A percentile compares a stretch with the other conserved stretches of the same genome.
Evolutionary conservation across 2,888 invertebrate species (phyloP).

Genomic region (Mythimna impura): DNA sequence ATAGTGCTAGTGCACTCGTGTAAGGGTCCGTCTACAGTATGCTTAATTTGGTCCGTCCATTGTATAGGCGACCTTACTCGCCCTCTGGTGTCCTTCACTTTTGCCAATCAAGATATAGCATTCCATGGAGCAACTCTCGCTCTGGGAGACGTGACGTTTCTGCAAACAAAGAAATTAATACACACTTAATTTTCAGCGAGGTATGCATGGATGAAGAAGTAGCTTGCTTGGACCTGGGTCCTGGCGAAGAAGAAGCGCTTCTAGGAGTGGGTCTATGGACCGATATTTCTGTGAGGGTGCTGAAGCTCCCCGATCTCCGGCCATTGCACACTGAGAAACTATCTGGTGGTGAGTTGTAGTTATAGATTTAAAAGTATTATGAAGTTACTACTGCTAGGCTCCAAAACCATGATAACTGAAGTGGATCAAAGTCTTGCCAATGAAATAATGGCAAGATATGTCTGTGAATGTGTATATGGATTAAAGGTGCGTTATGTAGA

Average conservation of each 20-base stretch:
- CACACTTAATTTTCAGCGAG: conserved; percentile 80
- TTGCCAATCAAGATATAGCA: too few relatives aligned
- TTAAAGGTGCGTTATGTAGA: too few relatives aligned
- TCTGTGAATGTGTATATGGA: too few relatives aligned
- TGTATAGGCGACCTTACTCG: too few relatives aligned
- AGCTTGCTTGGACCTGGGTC: conserved; percentile 98
- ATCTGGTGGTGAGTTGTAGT: conserved; percentile 92
- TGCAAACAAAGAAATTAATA: not conserved
- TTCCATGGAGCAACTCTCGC: too few relatives aligned
- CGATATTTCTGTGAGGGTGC: conserved; percentile 97
- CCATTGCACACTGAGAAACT: conserved; percentile 96
- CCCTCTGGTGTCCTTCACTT: too few relatives aligned
- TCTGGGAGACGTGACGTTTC: not conserved
- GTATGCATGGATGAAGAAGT: conserved; percentile 97
- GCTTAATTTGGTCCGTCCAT: too few relatives aligned
- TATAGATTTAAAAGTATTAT: not conserved
- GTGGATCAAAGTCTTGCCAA: too few relatives aligned
- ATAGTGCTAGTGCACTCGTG: too few relatives aligned
- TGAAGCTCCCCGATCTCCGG: conserved; percentile 95
- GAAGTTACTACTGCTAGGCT: too few relatives aligned
- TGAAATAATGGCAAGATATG: too few relatives aligned
- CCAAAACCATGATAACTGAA: not conserved
- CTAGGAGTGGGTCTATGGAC: conserved; percentile 99
- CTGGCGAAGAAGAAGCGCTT: conserved; percentile 91
- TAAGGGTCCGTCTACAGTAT: too few relatives aligned